Evolutionary conservation across 2,797 vertebrate species (phyloP).

Genomic region (Masticophis lateralis): DNA sequence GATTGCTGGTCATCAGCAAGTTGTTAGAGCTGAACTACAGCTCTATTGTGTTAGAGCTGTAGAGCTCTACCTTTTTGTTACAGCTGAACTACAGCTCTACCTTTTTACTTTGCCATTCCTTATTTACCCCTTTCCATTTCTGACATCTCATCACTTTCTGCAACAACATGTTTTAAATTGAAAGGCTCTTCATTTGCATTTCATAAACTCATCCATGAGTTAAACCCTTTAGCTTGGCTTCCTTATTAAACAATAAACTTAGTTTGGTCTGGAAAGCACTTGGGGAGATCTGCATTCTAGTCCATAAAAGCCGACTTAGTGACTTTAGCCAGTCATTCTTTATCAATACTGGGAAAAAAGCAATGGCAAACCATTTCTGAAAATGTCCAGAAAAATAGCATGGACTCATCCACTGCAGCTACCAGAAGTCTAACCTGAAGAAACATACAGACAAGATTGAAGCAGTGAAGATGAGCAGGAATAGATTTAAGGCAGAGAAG

Average conservation of each 20-base stretch:
- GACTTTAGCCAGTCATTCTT: background rate
- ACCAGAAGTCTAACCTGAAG: background rate
- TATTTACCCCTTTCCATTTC: background rate
- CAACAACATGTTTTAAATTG: background rate
- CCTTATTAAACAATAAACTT: background rate
- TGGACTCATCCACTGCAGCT: background rate
- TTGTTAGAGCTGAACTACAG: background rate
- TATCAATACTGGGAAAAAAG: background rate
- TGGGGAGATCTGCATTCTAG: background rate
- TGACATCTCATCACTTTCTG: background rate
- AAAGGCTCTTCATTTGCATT: background rate
- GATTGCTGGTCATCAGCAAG: background rate
- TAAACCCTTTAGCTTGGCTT: background rate
- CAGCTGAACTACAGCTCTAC: background rate
- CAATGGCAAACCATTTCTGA: background rate
- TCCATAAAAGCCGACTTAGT: background rate
- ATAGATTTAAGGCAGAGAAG: background rate
- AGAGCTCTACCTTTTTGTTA: no score
- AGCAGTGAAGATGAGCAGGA: background rate
- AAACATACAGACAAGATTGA: background rate
- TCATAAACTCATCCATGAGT: background rate
- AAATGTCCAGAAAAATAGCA: background rate
- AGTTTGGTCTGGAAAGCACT: background rate
- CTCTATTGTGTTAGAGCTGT: no score
- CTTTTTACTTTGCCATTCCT: background rate